A percentile compares a stretch with the other conserved stretches of the same genome.
These are phyloP conservation scores for Megalonaias nervosa DNA, from an alignment of 1,140 invertebrate species.

Conservation along the genomic window DNA sequence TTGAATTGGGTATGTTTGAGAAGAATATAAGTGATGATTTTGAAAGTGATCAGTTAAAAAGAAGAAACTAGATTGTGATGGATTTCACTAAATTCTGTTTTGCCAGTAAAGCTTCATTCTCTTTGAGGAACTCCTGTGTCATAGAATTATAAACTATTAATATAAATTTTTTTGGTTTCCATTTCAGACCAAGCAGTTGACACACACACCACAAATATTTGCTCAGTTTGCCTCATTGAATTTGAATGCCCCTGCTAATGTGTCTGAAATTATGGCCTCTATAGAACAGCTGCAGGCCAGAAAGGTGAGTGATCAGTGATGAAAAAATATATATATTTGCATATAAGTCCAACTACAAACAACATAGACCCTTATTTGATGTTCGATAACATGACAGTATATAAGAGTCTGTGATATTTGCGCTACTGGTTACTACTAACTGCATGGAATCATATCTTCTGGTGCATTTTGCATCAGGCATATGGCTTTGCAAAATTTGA, in stretches of 20 bases:
- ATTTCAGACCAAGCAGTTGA: constrained; percentile 60
- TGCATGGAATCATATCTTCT: not conserved
- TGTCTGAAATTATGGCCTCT: constrained; percentile 55
- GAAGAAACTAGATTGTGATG: too few relatives aligned
- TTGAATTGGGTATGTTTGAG: too few relatives aligned
- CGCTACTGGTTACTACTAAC: too few relatives aligned
- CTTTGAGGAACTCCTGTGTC: too few relatives aligned
- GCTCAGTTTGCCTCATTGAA: constrained; percentile 61
- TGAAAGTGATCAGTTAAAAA: not conserved
- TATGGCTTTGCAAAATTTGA: too few relatives aligned
- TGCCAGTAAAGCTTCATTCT: too few relatives aligned
- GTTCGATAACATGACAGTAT: too few relatives aligned
- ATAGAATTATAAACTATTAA: constrained; percentile 3
- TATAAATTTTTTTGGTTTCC: not conserved
- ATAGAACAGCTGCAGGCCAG: constrained; percentile 58
- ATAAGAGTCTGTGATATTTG: too few relatives aligned
- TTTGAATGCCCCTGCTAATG: constrained; percentile 58
- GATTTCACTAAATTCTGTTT: too few relatives aligned
- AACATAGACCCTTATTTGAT: too few relatives aligned
- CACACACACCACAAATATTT: constrained; percentile 66
- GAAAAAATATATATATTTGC: not conserved
- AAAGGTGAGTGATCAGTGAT: constrained; percentile 51
- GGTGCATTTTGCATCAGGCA: too few relatives aligned
- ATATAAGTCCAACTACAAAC: not conserved
- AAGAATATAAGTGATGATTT: too few relatives aligned